Percentiles rank a stretch among this genome's conserved stretches.
These are phyloP conservation scores for Nebria ingens DNA, from an alignment of 1,140 invertebrate species.

Conservation along the genomic window DNA sequence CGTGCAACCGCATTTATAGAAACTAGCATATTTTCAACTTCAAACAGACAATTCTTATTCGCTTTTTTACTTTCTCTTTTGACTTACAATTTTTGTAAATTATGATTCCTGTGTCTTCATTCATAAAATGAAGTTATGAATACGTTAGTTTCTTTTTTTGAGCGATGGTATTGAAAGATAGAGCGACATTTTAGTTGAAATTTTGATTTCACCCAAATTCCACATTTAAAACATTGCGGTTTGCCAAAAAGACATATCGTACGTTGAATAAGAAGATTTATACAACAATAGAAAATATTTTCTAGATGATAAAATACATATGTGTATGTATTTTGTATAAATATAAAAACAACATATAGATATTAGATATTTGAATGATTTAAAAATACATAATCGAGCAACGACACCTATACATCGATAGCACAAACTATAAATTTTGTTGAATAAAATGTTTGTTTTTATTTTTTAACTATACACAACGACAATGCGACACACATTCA, in stretches of 20 bases:
- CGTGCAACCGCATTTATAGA: too few species aligned
- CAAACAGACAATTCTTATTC: too few species aligned
- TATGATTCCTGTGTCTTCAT: too few species aligned
- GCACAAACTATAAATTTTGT: conserved; percentile 3
- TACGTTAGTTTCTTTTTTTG: too few species aligned
- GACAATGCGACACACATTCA: conserved; percentile 6
- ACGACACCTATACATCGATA: conserved; percentile 29
- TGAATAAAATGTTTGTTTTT: too few species aligned
- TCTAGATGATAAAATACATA: neutral
- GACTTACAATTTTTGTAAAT: too few species aligned
- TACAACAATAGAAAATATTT: neutral
- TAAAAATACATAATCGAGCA: conserved; percentile 25
- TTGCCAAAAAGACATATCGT: conserved; percentile 32
- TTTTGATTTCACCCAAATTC: conserved; percentile 32
- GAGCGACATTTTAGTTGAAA: conserved; percentile 13
- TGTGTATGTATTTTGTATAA: too few species aligned
- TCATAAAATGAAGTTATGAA: too few species aligned
- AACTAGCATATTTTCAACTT: too few species aligned
- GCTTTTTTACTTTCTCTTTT: too few species aligned
- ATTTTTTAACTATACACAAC: conserved; percentile 1
- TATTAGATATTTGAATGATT: neutral
- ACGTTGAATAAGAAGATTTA: conserved; percentile 5
- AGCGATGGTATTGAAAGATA: too few species aligned
- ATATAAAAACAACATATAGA: neutral
- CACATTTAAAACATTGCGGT: conserved; percentile 30